Conservation (phyloP, 2,797 vertebrate genomes). For the Oryzias dopingdopingensis region DNA sequence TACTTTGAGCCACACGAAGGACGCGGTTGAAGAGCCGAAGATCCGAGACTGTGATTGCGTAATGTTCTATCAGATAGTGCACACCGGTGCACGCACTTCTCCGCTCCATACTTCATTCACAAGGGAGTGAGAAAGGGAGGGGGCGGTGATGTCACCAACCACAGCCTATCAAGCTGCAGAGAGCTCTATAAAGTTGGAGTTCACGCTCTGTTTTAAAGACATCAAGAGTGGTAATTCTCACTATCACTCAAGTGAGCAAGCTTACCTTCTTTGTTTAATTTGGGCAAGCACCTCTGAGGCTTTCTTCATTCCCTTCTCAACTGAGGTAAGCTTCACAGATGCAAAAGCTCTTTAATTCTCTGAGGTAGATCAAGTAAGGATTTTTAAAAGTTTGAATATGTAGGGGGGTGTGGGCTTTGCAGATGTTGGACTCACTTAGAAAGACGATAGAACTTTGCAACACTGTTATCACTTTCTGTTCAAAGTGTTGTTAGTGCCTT, state of each 20-base stretch:
- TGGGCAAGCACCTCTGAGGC: constrained; percentile 1
- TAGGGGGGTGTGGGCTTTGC: too few relatives aligned
- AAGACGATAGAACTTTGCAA: too few relatives aligned
- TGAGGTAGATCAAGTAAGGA: background rate
- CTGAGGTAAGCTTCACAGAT: constrained; percentile 50
- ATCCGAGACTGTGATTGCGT: background rate
- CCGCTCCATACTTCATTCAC: constrained; percentile 61
- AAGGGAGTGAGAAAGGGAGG: constrained; percentile 19
- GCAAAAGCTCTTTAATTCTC: constrained; percentile 1
- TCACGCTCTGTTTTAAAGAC: constrained; percentile 52
- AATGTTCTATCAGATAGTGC: background rate
- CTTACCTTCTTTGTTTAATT: constrained; percentile 1
- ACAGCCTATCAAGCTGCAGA: constrained; percentile 69
- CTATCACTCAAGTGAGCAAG: background rate
- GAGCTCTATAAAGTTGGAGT: constrained; percentile 74
- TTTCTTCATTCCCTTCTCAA: background rate
- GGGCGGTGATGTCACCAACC: constrained; percentile 58
- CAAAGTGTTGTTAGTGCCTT: constrained; percentile 42
- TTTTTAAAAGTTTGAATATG: background rate
- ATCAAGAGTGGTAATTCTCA: constrained; percentile 32
- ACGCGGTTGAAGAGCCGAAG: too few relatives aligned
- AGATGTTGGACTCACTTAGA: too few relatives aligned
- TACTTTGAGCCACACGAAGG: too few relatives aligned
- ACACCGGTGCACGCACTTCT: constrained; percentile 4
- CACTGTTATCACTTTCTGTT: constrained; percentile 31